Evolutionary conservation across 2,113 vertebrate species (phyloP).

Genomic region (Heterochromis multidens): DNA sequence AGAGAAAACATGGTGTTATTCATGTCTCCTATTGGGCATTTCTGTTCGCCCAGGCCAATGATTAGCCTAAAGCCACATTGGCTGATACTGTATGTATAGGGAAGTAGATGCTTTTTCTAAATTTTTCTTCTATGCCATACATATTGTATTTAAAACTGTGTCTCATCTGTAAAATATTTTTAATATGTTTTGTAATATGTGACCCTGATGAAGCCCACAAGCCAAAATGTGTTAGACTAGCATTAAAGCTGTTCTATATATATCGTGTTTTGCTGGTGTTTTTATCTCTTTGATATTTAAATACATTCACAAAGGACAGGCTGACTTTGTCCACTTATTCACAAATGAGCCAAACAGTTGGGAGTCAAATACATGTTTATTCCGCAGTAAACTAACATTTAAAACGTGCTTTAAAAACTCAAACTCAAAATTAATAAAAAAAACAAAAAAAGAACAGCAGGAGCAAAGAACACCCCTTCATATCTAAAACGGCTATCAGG

Average conservation of each 20-base stretch:
- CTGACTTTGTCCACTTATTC: neutral
- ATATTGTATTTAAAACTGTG: neutral
- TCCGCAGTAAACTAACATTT: neutral
- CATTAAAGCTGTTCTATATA: neutral
- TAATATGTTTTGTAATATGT: neutral
- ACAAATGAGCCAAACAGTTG: neutral
- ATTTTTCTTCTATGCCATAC: neutral
- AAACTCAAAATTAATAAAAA: neutral
- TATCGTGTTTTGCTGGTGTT: neutral
- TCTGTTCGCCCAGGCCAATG: neutral
- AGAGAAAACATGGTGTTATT: neutral
- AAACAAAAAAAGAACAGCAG: neutral
- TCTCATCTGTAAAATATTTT: neutral
- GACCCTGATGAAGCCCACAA: neutral
- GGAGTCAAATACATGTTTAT: neutral
- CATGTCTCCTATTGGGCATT: fast-evolving
- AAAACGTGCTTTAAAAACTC: neutral
- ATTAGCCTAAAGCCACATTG: neutral
- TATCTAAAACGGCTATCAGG: neutral
- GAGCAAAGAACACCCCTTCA: neutral
- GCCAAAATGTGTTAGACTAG: neutral
- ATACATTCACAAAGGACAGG: neutral
- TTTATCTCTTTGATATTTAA: neutral
- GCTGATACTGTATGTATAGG: neutral
- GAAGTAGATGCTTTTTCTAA: neutral